These are phyloP conservation scores for Grammomys dolichurus DNA, from an alignment of 2,113 vertebrate species.

Conservation along the genomic window DNA sequence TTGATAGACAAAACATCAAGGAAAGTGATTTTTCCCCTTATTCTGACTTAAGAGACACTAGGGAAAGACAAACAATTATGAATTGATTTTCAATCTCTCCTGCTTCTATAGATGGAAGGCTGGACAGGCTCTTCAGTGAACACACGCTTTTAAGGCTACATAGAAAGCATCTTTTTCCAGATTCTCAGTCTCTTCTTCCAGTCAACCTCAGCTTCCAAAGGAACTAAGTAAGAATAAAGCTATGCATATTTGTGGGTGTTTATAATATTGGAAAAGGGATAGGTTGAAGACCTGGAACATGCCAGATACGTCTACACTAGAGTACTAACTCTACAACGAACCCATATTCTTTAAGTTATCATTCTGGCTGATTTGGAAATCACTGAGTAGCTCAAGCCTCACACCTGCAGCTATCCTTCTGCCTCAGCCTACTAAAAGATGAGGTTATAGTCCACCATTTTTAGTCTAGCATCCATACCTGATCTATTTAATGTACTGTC, in stretches of 20 bases:
- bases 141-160: neutral
- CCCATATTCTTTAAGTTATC: neutral
- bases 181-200: neutral
- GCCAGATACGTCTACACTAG: too few relatives aligned
- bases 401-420: neutral
- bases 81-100: neutral
- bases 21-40: neutral
- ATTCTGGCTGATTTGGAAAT: neutral
- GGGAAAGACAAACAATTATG: neutral
- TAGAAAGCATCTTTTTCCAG: neutral
- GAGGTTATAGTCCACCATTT: neutral
- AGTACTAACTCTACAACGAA: neutral
- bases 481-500: neutral
- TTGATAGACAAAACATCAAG: neutral
- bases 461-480: neutral
- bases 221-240: neutral
- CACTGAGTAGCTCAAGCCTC: neutral
- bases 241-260: neutral
- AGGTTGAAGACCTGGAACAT: neutral
- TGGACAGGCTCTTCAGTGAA: neutral
- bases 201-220: neutral
- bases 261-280: neutral
- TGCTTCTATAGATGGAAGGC: neutral
- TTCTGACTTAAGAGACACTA: neutral
- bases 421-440: neutral